These are phyloP conservation scores for Pterocles gutturalis DNA, from an alignment of 2,113 vertebrate species.

Conservation along the genomic window DNA sequence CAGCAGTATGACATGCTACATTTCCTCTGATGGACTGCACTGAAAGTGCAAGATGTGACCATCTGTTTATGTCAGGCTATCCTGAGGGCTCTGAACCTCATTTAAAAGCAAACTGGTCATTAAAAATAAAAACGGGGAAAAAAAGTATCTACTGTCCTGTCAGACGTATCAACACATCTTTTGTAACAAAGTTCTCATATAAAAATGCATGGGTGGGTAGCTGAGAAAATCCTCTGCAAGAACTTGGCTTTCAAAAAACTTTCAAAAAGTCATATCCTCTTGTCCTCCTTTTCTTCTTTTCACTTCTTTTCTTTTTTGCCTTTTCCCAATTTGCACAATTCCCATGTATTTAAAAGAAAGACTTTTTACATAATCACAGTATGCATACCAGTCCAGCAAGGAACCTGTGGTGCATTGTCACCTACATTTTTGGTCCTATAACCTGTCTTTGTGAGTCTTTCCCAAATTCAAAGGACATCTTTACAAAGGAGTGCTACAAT, in stretches of 20 bases:
- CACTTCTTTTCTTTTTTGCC: not conserved
- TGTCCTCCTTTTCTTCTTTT: not conserved
- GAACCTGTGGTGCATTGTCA: not conserved
- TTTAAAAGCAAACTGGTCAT: not conserved
- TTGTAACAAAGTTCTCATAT: not conserved
- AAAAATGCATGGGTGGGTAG: not conserved
- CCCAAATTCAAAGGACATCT: not conserved
- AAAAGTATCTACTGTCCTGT: not conserved
- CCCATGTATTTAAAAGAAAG: not conserved
- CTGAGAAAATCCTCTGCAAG: not conserved
- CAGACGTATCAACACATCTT: not conserved
- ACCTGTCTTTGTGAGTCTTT: not conserved
- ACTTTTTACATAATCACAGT: not conserved
- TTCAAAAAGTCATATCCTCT: not conserved
- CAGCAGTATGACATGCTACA: not conserved
- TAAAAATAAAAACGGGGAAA: not conserved
- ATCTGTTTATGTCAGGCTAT: not conserved
- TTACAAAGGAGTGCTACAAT: not conserved
- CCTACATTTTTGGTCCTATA: not conserved
- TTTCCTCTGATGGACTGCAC: not conserved
- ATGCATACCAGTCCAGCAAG: not conserved
- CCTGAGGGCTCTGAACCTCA: not conserved
- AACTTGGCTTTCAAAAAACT: not conserved
- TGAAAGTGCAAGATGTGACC: not conserved
- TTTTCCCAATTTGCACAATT: not conserved